Conservation (phyloP, 2,797 vertebrate species). For the Euthynnus affinis region DNA sequence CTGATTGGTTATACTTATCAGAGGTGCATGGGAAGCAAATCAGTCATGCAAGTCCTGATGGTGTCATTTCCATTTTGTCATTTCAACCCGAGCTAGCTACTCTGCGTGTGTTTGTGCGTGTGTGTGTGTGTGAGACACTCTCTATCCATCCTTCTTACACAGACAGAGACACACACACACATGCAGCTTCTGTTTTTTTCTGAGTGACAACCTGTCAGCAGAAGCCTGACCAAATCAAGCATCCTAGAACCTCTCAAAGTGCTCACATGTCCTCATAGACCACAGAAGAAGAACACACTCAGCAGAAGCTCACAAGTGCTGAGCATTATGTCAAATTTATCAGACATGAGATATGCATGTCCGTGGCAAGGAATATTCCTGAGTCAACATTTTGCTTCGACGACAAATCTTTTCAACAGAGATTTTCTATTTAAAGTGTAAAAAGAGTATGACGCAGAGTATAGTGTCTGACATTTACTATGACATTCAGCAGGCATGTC, state of each 20-base stretch:
- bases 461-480: slow-evolving; percentile 52
- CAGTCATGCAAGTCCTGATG: slow-evolving; percentile 26
- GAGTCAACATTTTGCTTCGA: background rate
- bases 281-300: slow-evolving; percentile 25
- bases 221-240: slow-evolving; percentile 14
- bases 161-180: background rate
- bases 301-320: slow-evolving; percentile 20
- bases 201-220: slow-evolving; percentile 51
- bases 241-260: slow-evolving; percentile 20
- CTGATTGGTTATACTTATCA: background rate
- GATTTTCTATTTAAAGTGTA: slow-evolving; percentile 38
- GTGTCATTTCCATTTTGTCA: slow-evolving; percentile 20
- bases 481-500: slow-evolving; percentile 47
- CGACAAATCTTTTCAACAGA: slow-evolving; percentile 25
- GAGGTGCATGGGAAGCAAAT: slow-evolving; percentile 9
- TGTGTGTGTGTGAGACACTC: background rate
- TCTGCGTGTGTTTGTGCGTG: background rate
- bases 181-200: background rate
- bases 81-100: background rate
- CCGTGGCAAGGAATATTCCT: slow-evolving; percentile 3
- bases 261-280: background rate
- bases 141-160: slow-evolving; percentile 15
- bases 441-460: slow-evolving; percentile 16
- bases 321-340: slow-evolving; percentile 30
- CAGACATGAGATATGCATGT: slow-evolving; percentile 6